phyloP scores from a whole-genome alignment of 1,140 invertebrate genomes.

The Drosophila kepulauana region DNA sequence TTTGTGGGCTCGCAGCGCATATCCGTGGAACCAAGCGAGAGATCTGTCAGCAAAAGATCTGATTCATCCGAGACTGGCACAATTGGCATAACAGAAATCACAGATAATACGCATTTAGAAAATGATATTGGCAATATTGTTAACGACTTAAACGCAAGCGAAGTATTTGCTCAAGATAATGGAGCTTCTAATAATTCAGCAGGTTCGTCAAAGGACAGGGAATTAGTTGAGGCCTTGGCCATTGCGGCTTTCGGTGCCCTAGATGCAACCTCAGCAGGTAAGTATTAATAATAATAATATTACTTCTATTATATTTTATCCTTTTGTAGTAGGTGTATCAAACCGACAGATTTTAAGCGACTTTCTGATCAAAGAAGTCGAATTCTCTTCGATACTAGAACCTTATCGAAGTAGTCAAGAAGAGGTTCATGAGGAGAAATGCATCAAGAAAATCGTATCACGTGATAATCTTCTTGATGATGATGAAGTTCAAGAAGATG shows the following conservation, averaged over 20 bases:
- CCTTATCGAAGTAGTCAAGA: background rate
- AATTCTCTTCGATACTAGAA: constrained; percentile 23
- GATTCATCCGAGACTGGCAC: constrained; percentile 27
- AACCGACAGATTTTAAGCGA: constrained; percentile 39
- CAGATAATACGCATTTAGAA: constrained; percentile 45
- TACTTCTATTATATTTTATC: background rate
- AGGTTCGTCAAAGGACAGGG: constrained; percentile 48
- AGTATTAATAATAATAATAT: background rate
- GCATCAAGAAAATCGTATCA: constrained; percentile 55
- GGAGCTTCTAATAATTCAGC: constrained; percentile 70
- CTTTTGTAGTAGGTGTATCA: constrained; percentile 5
- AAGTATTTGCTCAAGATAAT: constrained; percentile 59
- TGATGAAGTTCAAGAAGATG: constrained; percentile 26
- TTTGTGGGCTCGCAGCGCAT: constrained; percentile 72
- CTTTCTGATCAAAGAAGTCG: constrained; percentile 52
- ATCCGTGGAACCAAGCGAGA: constrained; percentile 34
- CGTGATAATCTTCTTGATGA: constrained; percentile 7
- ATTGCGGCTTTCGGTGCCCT: background rate
- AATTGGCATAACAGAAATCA: constrained; percentile 35
- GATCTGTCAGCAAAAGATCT: background rate
- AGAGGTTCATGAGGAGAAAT: constrained; percentile 50
- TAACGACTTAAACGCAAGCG: constrained; percentile 36
- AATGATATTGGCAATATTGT: constrained; percentile 56
- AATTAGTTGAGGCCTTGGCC: constrained; percentile 31
- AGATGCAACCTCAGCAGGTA: constrained; percentile 31